These are phyloP conservation scores for Acropora tenuis DNA, from an alignment of 64 coral and sea anemone genomes.

Conservation along the genomic window DNA sequence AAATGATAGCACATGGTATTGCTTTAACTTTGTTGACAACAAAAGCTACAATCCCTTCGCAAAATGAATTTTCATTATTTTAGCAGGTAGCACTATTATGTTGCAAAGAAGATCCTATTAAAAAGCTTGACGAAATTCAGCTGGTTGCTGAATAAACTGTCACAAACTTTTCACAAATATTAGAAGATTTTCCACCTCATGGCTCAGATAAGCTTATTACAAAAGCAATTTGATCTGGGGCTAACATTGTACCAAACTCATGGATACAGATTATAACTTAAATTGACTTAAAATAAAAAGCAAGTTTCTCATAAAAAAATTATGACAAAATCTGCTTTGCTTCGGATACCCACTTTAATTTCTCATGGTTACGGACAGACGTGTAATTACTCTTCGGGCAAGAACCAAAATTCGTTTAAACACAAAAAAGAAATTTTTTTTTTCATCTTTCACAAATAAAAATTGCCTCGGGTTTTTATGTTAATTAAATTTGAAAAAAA, in stretches of 20 bases:
- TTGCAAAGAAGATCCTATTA: neutral
- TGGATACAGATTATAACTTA: neutral
- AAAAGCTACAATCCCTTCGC: no score
- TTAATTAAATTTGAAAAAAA: neutral
- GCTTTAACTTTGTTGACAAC: neutral
- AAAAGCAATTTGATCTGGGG: neutral
- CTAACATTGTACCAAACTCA: neutral
- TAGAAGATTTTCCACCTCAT: neutral
- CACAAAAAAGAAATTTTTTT: neutral
- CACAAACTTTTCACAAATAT: neutral
- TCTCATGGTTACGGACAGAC: neutral
- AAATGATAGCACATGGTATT: neutral
- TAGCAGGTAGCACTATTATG: neutral
- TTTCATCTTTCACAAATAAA: neutral
- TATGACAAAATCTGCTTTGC: no score
- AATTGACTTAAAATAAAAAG: neutral
- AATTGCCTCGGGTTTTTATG: neutral
- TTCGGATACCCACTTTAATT: neutral
- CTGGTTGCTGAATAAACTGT: neutral
- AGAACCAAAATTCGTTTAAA: neutral
- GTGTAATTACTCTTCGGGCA: neutral
- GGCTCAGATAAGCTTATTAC: neutral
- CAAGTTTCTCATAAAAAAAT: neutral
- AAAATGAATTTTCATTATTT: no score
- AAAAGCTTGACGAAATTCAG: neutral